Conservation (phyloP, 2,888 invertebrate genomes). For the Acanthosoma haemorrhoidale region DNA sequence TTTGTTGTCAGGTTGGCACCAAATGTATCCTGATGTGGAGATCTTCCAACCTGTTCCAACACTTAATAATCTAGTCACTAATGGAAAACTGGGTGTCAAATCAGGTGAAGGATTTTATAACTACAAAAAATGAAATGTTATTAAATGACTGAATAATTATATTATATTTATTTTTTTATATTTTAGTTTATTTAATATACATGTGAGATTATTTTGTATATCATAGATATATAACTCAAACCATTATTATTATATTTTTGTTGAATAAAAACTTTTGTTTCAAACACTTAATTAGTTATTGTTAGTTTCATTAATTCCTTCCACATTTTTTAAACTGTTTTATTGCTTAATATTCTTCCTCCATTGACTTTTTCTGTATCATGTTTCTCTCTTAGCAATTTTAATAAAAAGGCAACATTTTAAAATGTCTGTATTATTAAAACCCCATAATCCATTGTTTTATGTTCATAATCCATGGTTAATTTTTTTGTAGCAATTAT, state of each 20-base stretch:
- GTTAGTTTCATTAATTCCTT: no score
- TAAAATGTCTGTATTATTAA: no score
- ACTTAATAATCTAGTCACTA: conserved; percentile 62
- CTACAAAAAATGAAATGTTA: conserved; percentile 49
- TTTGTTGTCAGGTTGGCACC: conserved; percentile 68
- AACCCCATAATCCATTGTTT: no score
- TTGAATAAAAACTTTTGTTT: not conserved
- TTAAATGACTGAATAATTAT: not conserved
- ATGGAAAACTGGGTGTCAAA: conserved; percentile 76
- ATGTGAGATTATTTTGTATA: not conserved
- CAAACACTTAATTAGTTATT: no score
- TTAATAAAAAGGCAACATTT: no score
- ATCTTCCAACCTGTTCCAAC: conserved; percentile 59
- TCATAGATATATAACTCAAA: not conserved
- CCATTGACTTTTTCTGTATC: no score
- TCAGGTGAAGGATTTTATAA: conserved; percentile 81
- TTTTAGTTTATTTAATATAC: not conserved
- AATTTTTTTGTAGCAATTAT: no score
- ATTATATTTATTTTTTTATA: not conserved
- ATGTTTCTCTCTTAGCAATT: no score
- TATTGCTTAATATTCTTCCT: no score
- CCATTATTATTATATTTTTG: not conserved
- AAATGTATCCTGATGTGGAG: conserved; percentile 63
- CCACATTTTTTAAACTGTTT: no score
- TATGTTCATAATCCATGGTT: no score